Evolutionary conservation across 1,140 invertebrate genomes (phyloP).

Genomic region (Thrips palmi): DNA sequence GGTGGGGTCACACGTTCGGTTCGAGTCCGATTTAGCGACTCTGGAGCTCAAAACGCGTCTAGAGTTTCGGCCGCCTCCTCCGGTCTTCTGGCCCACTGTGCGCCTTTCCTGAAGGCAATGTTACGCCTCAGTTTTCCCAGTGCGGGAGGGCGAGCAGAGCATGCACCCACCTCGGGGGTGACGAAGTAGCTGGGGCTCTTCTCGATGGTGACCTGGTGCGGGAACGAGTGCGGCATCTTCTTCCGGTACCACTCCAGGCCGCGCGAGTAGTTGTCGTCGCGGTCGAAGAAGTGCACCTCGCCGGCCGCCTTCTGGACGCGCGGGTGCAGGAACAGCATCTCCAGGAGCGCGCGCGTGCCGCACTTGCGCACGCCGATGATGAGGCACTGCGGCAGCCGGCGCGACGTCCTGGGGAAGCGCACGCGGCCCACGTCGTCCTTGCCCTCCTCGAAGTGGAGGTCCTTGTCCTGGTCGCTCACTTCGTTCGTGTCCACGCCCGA

Average conservation of each 20-base stretch:
- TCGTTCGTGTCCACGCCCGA: too few relatives aligned
- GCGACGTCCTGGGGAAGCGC: constrained; percentile 27
- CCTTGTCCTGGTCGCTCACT: constrained; percentile 7
- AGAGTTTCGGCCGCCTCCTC: too few relatives aligned
- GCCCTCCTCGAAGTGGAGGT: constrained; percentile 20
- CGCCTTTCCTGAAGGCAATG: too few relatives aligned
- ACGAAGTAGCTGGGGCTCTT: constrained; percentile 97
- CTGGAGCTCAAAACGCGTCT: too few relatives aligned
- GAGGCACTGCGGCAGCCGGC: constrained; percentile 40
- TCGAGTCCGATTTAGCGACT: too few relatives aligned
- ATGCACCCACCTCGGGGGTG: constrained; percentile 63
- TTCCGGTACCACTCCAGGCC: constrained; percentile 84
- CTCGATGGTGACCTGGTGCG: constrained; percentile 85
- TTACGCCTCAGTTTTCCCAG: too few relatives aligned
- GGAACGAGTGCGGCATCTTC: constrained; percentile 82
- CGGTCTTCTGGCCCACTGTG: too few relatives aligned
- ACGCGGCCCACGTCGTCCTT: constrained; percentile 25
- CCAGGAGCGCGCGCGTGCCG: constrained; percentile 78
- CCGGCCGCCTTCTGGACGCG: constrained; percentile 80
- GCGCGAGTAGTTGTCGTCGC: constrained; percentile 73
- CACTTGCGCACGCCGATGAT: constrained; percentile 90
- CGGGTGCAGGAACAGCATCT: constrained; percentile 87
- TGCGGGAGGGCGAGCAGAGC: too few relatives aligned
- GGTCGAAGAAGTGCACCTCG: constrained; percentile 88
- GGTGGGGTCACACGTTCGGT: too few relatives aligned